These are phyloP conservation scores for Nibea coibor DNA, from an alignment of 2,113 vertebrate genomes.

Conservation along the genomic window DNA sequence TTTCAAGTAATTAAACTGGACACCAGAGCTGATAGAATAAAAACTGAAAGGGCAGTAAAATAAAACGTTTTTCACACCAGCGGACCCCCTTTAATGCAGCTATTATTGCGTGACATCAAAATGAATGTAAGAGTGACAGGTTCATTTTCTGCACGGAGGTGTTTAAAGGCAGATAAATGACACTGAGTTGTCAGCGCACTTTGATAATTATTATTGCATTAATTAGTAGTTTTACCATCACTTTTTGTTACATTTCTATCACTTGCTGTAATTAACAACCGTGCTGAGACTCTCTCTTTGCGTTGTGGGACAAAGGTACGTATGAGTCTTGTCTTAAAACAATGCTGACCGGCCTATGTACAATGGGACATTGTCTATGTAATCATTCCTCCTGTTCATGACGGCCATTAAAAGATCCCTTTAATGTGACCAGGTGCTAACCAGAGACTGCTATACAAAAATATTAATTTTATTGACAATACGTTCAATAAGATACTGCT, in stretches of 20 bases:
- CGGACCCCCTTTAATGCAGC: not conserved
- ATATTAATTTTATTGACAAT: too few species aligned
- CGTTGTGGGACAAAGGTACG: not conserved
- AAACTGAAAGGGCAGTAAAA: not conserved
- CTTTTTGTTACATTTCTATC: not conserved
- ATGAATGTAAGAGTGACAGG: not conserved
- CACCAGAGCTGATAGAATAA: not conserved
- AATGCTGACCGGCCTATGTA: too few species aligned
- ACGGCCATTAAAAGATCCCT: not conserved
- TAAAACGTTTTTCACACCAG: not conserved
- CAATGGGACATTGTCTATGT: too few species aligned
- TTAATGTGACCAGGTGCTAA: too few species aligned
- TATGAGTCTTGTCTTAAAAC: not conserved
- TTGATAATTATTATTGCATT: not conserved
- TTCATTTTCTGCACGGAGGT: not conserved
- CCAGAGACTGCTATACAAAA: too few species aligned
- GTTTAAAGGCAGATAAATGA: not conserved
- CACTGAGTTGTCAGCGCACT: not conserved
- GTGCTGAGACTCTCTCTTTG: not conserved
- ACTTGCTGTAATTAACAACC: conserved; percentile 6
- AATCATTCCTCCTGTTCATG: not conserved
- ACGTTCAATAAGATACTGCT: too few species aligned
- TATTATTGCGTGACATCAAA: not conserved
- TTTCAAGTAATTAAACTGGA: conserved; percentile 16
- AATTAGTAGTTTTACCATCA: not conserved